phyloP scores from a whole-genome alignment of 2,888 invertebrate genomes.

The Timandra comae region DNA sequence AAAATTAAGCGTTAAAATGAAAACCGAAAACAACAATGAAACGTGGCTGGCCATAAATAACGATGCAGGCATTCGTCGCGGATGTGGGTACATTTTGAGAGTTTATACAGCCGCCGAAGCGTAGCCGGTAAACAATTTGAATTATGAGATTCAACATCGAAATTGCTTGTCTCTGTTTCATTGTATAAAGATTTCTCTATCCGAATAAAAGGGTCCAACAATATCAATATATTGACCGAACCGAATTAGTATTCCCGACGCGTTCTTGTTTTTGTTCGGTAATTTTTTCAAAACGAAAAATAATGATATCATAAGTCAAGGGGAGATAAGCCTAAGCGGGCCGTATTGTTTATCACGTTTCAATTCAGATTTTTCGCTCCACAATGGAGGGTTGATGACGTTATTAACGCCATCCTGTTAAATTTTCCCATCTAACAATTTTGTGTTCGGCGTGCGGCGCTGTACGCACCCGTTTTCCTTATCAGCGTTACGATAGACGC shows the following conservation, averaged over 20 bases:
- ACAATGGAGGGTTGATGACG: slow-evolving; percentile 38
- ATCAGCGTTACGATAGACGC: slow-evolving; percentile 27
- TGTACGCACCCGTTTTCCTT: slow-evolving; percentile 20
- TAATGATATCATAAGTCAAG: slow-evolving; percentile 72
- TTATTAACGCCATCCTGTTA: slow-evolving; percentile 31
- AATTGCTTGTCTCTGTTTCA: slow-evolving; percentile 56
- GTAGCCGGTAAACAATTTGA: slow-evolving; percentile 65
- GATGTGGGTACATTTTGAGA: slow-evolving; percentile 71
- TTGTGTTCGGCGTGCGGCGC: not conserved
- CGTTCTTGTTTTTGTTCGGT: slow-evolving; percentile 60
- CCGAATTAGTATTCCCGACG: slow-evolving; percentile 65
- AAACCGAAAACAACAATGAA: slow-evolving; percentile 71
- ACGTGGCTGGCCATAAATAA: slow-evolving; percentile 71
- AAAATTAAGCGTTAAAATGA: slow-evolving; percentile 67
- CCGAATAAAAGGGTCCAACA: slow-evolving; percentile 38
- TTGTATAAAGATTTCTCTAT: slow-evolving; percentile 53
- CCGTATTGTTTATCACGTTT: slow-evolving; percentile 61
- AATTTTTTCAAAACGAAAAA: slow-evolving; percentile 68
- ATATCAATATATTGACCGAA: slow-evolving; percentile 64
- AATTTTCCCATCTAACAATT: slow-evolving; percentile 10
- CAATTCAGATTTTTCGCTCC: slow-evolving; percentile 45
- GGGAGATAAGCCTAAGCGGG: slow-evolving; percentile 62
- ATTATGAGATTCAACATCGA: slow-evolving; percentile 67
- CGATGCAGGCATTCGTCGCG: slow-evolving; percentile 67
- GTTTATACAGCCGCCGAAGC: slow-evolving; percentile 61